Evolutionary conservation across 2,113 vertebrate species (phyloP).

Genomic region (Datnioides undecimradiatus): DNA sequence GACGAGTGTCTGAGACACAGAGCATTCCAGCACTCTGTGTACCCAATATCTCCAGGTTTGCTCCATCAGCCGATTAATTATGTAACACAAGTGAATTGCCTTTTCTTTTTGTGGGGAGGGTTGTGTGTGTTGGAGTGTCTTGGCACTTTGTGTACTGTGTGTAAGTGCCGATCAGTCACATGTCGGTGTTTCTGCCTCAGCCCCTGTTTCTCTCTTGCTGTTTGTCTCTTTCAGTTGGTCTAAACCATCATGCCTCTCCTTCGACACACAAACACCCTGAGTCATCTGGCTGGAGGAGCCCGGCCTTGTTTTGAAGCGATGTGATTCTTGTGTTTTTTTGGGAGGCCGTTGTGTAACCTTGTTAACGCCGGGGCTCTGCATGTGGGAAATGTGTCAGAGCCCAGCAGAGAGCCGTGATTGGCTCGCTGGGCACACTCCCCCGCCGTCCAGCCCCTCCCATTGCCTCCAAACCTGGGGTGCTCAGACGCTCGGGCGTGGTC

Average conservation of each 20-base stretch:
- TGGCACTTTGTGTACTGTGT: conserved; percentile 13
- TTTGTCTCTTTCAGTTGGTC: neutral
- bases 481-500: conserved; percentile 80
- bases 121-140: conserved; percentile 27
- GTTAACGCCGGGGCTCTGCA: conserved; percentile 65
- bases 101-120: neutral
- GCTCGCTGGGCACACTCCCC: conserved; percentile 80
- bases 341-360: conserved; percentile 75
- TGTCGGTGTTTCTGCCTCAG: neutral
- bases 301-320: conserved; percentile 30
- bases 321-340: conserved; percentile 53
- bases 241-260: neutral
- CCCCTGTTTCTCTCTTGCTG: neutral
- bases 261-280: neutral
- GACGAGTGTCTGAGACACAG: conserved; percentile 39
- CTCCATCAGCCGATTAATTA: conserved; percentile 38
- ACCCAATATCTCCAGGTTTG: conserved; percentile 41
- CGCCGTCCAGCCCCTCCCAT: conserved; percentile 25
- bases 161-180: conserved; percentile 5
- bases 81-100: conserved; percentile 42
- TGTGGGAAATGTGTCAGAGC: conserved; percentile 74
- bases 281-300: conserved; percentile 21
- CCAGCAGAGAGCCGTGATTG: conserved; percentile 70
- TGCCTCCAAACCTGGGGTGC: conserved; percentile 58
- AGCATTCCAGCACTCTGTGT: conserved; percentile 66